A percentile compares a stretch with the other conserved stretches of the same genome.
Conservation (phyloP, 2,113 vertebrate genomes). For the Chelonoidis abingdonii region DNA sequence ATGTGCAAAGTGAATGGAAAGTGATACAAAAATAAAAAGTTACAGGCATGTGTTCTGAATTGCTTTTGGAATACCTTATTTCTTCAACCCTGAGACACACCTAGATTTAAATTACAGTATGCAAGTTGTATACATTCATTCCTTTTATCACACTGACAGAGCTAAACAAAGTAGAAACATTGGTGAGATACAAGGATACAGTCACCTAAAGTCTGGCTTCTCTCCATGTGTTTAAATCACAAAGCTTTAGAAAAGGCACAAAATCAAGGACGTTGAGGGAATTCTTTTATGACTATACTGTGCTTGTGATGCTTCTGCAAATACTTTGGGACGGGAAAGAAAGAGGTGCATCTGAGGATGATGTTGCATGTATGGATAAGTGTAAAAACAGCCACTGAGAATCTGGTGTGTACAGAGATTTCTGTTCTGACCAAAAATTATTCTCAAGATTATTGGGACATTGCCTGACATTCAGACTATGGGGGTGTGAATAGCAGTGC, state of each 20-base stretch:
- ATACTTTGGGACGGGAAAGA: not conserved
- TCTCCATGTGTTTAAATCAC: constrained; percentile 69
- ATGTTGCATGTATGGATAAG: not conserved
- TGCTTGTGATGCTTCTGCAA: constrained; percentile 26
- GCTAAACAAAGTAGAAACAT: constrained; percentile 58
- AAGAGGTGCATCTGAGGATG: not conserved
- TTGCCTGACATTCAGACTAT: not conserved
- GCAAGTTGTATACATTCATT: constrained; percentile 59
- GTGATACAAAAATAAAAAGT: constrained; percentile 32
- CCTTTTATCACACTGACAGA: constrained; percentile 42
- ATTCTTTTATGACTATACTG: constrained; percentile 31
- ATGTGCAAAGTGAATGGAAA: not conserved
- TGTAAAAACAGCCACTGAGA: not conserved
- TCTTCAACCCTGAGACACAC: constrained; percentile 45
- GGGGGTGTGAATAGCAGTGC: not conserved
- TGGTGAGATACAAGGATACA: constrained; percentile 68
- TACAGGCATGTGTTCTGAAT: not conserved
- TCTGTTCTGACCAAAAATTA: not conserved
- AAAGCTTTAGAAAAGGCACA: constrained; percentile 59
- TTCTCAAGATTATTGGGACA: not conserved
- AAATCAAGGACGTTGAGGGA: constrained; percentile 28
- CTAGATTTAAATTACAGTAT: constrained; percentile 60
- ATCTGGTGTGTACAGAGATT: not conserved
- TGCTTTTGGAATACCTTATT: constrained; percentile 17
- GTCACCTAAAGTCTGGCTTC: constrained; percentile 58